Evolutionary conservation across 2,797 vertebrate species (phyloP).

Genomic region (Trachurus trachurus): DNA sequence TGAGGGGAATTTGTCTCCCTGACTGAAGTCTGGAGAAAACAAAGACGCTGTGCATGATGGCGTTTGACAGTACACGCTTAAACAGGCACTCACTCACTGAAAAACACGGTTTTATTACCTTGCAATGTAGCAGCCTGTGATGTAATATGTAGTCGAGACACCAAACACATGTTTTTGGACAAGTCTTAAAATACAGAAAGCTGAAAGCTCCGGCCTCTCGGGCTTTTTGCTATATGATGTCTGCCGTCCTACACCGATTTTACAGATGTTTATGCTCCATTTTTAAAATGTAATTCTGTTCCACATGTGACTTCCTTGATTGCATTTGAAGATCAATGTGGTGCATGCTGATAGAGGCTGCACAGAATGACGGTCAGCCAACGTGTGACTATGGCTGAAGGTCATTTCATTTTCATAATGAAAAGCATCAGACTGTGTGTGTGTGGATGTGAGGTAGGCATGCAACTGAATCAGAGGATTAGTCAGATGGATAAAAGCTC

Average conservation of each 20-base stretch:
- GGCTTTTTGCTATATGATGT: background rate
- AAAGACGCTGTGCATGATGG: background rate
- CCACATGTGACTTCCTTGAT: background rate
- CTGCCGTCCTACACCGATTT: background rate
- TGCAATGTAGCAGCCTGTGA: background rate
- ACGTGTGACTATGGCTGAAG: constrained; percentile 1
- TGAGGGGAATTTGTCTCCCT: constrained; percentile 9
- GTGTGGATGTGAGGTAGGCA: background rate
- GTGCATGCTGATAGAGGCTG: background rate
- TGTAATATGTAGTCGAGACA: constrained; percentile 15
- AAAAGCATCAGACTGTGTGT: background rate
- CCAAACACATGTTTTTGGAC: constrained; percentile 16
- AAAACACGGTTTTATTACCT: too few species aligned
- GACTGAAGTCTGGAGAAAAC: constrained; percentile 31
- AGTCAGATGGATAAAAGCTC: constrained; percentile 9
- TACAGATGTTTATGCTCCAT: background rate
- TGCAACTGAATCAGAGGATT: constrained; percentile 3
- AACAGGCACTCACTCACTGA: too few species aligned
- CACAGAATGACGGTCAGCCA: background rate
- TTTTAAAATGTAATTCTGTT: background rate
- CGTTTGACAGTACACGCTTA: constrained; percentile 1
- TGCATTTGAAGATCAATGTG: constrained; percentile 15
- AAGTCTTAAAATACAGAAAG: background rate
- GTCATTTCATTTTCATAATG: background rate
- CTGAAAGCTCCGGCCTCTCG: background rate